These are phyloP conservation scores for Pantelozetes paolii DNA, from an alignment of 2,888 invertebrate species.

Conservation along the genomic window DNA sequence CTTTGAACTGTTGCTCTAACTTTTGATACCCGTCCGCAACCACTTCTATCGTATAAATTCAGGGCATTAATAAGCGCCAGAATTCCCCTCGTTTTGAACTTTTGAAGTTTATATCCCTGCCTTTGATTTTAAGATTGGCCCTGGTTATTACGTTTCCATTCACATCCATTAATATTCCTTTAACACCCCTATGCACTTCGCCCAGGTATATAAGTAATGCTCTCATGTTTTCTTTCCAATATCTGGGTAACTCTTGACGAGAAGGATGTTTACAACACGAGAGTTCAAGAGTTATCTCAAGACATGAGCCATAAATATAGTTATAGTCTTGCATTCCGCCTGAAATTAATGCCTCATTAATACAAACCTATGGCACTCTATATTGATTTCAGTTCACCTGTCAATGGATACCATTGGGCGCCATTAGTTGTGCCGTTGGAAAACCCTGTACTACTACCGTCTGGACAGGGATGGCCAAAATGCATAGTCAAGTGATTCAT, in stretches of 20 bases:
- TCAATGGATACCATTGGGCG: slow-evolving; percentile 85
- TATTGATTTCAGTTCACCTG: slow-evolving; percentile 56
- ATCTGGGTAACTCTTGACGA: slow-evolving; percentile 69
- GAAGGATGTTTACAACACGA: slow-evolving; percentile 91
- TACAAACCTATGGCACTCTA: background rate
- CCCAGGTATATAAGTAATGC: slow-evolving; percentile 75
- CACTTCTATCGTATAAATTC: slow-evolving; percentile 77
- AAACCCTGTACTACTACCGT: slow-evolving; percentile 67
- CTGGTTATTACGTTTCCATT: slow-evolving; percentile 72
- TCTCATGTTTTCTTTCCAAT: slow-evolving; percentile 85
- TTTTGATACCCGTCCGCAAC: slow-evolving; percentile 45
- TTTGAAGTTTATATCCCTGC: slow-evolving; percentile 76
- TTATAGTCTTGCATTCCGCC: slow-evolving; percentile 93
- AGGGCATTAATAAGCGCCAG: slow-evolving; percentile 85
- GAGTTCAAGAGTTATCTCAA: slow-evolving; percentile 90
- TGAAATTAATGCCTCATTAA: slow-evolving; percentile 48
- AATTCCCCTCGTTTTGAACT: slow-evolving; percentile 85
- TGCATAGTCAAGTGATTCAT: slow-evolving; percentile 85
- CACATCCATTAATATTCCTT: slow-evolving; percentile 75
- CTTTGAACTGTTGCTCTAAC: slow-evolving; percentile 43
- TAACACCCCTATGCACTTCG: slow-evolving; percentile 81
- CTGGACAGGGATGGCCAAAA: slow-evolving; percentile 64
- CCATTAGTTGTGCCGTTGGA: slow-evolving; percentile 89
- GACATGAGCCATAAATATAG: slow-evolving; percentile 85
- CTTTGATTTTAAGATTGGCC: slow-evolving; percentile 71